phyloP scores from a whole-genome alignment of 1,140 invertebrate genomes.

The Scaptomyza hsui region DNA sequence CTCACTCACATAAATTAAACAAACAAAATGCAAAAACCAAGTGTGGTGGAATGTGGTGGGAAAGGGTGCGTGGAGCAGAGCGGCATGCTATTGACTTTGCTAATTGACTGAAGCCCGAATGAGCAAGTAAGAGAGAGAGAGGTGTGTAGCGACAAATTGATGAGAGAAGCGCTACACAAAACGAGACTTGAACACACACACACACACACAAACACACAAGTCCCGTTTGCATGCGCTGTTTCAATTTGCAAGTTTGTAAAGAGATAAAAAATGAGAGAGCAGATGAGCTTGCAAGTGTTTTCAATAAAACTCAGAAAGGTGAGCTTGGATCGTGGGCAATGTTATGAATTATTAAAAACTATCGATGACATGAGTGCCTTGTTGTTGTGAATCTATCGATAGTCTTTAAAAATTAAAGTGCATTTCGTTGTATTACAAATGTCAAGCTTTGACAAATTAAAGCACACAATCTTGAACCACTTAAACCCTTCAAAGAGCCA shows the following conservation, averaged over 20 bases:
- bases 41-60: background rate
- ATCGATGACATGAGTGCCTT: background rate
- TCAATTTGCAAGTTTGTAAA: slow-evolving; percentile 27
- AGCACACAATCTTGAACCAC: background rate
- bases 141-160: slow-evolving; percentile 18
- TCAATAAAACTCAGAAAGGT: background rate
- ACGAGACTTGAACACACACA: background rate
- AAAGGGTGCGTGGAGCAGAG: slow-evolving; percentile 19
- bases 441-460: too few species aligned
- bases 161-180: background rate
- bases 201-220: background rate
- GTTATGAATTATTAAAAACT: background rate
- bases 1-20: slow-evolving; percentile 67
- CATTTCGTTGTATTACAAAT: background rate
- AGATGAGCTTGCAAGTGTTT: background rate
- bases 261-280: background rate
- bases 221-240: slow-evolving; percentile 25
- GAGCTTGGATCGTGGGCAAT: background rate
- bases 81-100: slow-evolving; percentile 73
- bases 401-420: background rate
- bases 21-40: slow-evolving; percentile 67
- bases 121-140: slow-evolving; percentile 8
- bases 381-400: background rate
- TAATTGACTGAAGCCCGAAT: slow-evolving; percentile 62
- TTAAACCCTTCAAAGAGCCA: background rate